A percentile compares a stretch with the other conserved stretches of the same genome.
Conservation (phyloP, 2,113 vertebrate genomes). For the Mugil cephalus region DNA sequence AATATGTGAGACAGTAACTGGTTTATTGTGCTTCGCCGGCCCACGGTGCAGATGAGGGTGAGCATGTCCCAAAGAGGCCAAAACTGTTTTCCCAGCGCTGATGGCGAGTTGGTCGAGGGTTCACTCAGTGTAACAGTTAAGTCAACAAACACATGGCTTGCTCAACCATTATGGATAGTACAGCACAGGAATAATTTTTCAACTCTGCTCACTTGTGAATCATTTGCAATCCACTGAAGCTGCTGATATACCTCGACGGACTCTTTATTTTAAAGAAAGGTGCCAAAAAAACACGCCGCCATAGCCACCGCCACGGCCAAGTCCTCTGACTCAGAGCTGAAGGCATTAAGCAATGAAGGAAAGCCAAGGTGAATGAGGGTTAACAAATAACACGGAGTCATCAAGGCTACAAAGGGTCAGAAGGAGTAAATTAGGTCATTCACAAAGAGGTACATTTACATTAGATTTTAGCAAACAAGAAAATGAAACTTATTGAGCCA, state of each 20-base stretch:
- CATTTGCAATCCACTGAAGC: neutral
- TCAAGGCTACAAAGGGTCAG: constrained; percentile 15
- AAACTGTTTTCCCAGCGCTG: constrained; percentile 49
- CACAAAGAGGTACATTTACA: neutral
- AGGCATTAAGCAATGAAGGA: constrained; percentile 38
- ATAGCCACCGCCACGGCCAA: neutral
- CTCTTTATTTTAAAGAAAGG: constrained; percentile 1
- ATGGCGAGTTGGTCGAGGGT: constrained; percentile 40
- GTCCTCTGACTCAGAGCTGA: neutral
- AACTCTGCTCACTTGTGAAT: neutral
- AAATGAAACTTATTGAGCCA: neutral
- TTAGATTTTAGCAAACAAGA: neutral
- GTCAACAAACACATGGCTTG: constrained; percentile 54
- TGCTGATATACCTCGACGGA: neutral
- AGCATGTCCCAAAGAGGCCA: constrained; percentile 25
- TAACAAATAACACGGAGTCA: constrained; percentile 41
- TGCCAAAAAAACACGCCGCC: neutral
- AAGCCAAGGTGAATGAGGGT: constrained; percentile 40
- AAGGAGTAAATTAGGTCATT: constrained; percentile 14
- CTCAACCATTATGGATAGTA: constrained; percentile 6
- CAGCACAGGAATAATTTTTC: neutral
- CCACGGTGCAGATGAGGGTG: constrained; percentile 38
- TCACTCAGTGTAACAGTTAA: constrained; percentile 54
- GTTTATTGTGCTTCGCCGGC: constrained; percentile 30
- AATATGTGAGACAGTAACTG: constrained; percentile 36